Conservation (phyloP, 2,113 vertebrate species). For the Rhipidura dahli region DNA sequence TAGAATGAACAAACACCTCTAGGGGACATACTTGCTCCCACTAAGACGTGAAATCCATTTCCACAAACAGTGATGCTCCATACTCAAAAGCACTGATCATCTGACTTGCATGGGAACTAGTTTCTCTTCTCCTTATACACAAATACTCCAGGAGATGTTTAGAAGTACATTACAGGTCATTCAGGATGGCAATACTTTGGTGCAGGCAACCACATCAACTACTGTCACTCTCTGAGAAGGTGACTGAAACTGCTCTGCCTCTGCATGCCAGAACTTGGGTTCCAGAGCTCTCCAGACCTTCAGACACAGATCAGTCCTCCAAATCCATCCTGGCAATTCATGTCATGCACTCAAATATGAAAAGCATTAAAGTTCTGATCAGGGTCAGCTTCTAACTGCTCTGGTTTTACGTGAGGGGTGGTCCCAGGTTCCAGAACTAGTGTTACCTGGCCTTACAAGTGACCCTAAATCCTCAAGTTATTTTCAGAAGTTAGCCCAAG, state of each 20-base stretch:
- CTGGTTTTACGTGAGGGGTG: background rate
- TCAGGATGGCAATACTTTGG: background rate
- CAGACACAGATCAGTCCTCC: background rate
- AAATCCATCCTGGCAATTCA: background rate
- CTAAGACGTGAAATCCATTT: background rate
- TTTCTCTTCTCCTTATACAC: background rate
- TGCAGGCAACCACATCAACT: background rate
- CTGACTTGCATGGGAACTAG: background rate
- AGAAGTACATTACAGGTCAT: background rate
- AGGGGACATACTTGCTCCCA: background rate
- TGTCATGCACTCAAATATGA: background rate
- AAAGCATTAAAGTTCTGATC: background rate
- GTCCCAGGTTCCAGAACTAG: background rate
- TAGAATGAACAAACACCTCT: background rate
- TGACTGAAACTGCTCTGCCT: background rate
- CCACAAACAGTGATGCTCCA: background rate
- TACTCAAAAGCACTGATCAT: background rate
- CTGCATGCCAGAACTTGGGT: background rate
- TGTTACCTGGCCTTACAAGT: background rate
- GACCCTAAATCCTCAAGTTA: background rate
- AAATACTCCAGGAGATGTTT: background rate
- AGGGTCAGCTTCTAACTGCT: background rate
- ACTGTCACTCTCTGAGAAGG: background rate
- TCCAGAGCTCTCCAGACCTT: background rate
- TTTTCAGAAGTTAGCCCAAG: background rate